phyloP scores from a whole-genome alignment of 1,140 invertebrate species.

The Amyelois transitella region DNA sequence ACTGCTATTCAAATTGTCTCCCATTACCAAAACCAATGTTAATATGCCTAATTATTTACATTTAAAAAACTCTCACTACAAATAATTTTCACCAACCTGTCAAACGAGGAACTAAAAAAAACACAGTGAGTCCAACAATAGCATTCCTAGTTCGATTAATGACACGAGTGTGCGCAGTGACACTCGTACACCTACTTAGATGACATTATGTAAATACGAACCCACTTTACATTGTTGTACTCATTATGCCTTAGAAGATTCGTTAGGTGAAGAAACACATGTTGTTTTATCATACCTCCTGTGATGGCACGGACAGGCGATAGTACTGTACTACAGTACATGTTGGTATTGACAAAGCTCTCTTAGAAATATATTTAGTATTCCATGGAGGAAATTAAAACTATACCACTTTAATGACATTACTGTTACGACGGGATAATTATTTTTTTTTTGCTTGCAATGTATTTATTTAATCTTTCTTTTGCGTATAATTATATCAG shows the following conservation, averaged over 20 bases:
- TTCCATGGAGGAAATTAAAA: too few species aligned
- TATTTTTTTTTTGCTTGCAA: too few species aligned
- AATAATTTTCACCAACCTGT: constrained; percentile 21
- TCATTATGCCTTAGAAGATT: constrained; percentile 69
- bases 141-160: constrained; percentile 69
- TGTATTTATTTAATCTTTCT: too few species aligned
- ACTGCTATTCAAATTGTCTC: too few species aligned
- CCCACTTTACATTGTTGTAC: constrained; percentile 66
- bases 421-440: too few species aligned
- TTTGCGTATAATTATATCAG: too few species aligned
- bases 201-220: constrained; percentile 72
- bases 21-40: too few species aligned
- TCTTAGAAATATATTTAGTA: too few species aligned
- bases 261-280: constrained; percentile 73
- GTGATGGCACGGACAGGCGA: constrained; percentile 18
- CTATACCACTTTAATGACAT: too few species aligned
- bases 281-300: constrained; percentile 60
- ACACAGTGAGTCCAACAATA: constrained; percentile 52
- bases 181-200: constrained; percentile 70
- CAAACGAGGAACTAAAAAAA: constrained; percentile 42
- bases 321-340: constrained; percentile 24
- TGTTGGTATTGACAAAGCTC: too few species aligned
- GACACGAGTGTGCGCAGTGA: constrained; percentile 53
- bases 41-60: too few species aligned
- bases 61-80: background rate